Base-by-base conservation (phyloP, 1,140 invertebrate genomes). In the Brachionus paranguensis region DNA sequence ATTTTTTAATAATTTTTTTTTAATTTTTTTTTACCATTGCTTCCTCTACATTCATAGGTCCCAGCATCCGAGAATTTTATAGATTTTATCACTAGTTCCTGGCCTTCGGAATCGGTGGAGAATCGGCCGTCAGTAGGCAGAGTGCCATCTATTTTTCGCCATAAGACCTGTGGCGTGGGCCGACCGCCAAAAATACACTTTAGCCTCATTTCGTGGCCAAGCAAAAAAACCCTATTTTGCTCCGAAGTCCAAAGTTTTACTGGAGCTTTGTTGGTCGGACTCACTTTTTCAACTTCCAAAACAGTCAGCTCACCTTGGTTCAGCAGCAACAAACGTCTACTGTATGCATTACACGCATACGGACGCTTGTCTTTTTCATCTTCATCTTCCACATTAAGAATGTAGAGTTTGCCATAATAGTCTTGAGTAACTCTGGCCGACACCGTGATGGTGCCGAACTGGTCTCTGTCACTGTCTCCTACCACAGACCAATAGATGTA, bases 11-110 rank as follows among this genome's bases (percentile, higher is more conserved):
- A n/a, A 60, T 2, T 2, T 29, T 29, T 29, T n/a, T n/a, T n/a
- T 24, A 55, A 24, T 8, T 60, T 20, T 85, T 81, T 45, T 5
- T 95, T 94, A 47, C 95, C 95, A 89, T 97, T 97, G 84, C 93
- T 95, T 14, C 94, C 94, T 85, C 95, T 94, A 88, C 95, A 97
- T 2, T 94, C 95, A 87, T 97, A 97, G 10, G 91, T 91, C 68
- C 95, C 95, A 87, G 93, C 92, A 89, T 97, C 95, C 70, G 94
- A 92, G 86, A 95, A 95, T 85, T 93, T 93, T 0, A 95, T 93
- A 85, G 94, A 92, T 85, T 93, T 93, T 85, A 98, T 96, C 14
- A 95, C 91, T 78, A 98, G 89, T 10, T 94, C 96, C 90, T 97
- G 97, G 3, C 95, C 95, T 45, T 74, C 65, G 7, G 90, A 96